Conservation (phyloP, 1,140 invertebrate species). For the Cydia amplana region DNA sequence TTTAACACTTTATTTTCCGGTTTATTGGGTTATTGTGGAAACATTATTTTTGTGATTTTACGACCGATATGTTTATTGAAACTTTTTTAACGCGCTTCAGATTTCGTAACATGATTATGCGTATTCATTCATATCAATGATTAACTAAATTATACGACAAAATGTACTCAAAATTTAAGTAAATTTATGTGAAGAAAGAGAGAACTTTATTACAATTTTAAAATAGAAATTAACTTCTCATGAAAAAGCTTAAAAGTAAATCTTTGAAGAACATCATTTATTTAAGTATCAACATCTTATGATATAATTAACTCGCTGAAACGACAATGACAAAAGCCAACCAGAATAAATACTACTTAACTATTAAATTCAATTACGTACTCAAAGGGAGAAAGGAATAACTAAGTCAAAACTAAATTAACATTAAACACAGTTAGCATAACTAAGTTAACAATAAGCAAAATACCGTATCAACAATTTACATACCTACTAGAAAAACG, state of each 20-base stretch:
- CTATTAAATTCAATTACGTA: no score
- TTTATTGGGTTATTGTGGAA: not conserved
- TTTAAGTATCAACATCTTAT: not conserved
- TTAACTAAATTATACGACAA: no score
- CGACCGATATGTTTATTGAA: not conserved
- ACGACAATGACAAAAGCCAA: no score
- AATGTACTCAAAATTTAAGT: no score
- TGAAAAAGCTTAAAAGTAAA: not conserved
- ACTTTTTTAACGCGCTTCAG: not conserved
- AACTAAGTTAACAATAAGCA: not conserved
- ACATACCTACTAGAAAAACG: slow-evolving; percentile 25
- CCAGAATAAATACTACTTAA: no score
- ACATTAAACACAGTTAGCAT: no score
- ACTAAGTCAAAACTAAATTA: no score
- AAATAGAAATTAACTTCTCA: not conserved
- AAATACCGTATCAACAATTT: slow-evolving; percentile 17
- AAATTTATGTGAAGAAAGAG: no score
- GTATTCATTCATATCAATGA: no score
- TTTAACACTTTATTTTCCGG: slow-evolving; percentile 10
- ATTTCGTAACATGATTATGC: not conserved
- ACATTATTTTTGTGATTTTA: not conserved
- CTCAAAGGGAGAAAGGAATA: no score
- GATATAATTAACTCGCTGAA: no score
- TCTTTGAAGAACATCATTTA: not conserved
- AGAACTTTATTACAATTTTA: no score